Conservation (phyloP, 2,113 vertebrate species). For the Acrocephalus arundinaceus region DNA sequence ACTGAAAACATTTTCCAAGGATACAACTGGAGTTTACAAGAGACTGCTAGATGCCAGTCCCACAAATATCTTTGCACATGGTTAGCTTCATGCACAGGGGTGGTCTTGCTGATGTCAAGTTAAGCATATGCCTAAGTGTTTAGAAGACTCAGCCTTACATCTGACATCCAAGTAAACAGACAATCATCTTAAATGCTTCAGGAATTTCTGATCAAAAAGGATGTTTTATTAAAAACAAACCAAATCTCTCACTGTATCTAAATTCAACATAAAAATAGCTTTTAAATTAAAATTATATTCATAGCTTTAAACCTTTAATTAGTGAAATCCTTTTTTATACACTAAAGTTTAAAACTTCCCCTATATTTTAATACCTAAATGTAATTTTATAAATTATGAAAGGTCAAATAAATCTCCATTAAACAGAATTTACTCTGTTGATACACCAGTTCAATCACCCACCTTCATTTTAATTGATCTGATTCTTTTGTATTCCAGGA, state of each 20-base stretch:
- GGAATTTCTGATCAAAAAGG: constrained; percentile 19
- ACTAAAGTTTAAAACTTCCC: not conserved
- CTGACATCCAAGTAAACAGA: constrained; percentile 44
- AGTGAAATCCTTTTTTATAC: not conserved
- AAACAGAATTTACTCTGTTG: not conserved
- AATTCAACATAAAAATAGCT: not conserved
- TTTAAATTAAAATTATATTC: not conserved
- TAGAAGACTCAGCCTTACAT: constrained; percentile 2
- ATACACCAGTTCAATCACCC: not conserved
- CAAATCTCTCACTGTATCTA: not conserved
- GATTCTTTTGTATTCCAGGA: not conserved
- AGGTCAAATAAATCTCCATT: not conserved
- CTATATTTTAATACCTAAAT: not conserved
- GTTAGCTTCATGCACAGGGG: not conserved
- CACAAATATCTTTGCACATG: not conserved
- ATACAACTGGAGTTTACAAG: not conserved
- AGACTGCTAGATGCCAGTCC: not conserved
- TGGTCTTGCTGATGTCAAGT: constrained; percentile 39
- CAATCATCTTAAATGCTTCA: not conserved
- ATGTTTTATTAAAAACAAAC: not conserved
- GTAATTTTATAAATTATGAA: not conserved
- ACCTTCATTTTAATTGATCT: not conserved
- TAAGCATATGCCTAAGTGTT: constrained; percentile 27
- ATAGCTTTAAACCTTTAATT: not conserved
- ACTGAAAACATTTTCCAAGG: not conserved